Base-by-base conservation (phyloP, 2,888 invertebrate genomes). In the Pristionchus mayeri region DNA sequence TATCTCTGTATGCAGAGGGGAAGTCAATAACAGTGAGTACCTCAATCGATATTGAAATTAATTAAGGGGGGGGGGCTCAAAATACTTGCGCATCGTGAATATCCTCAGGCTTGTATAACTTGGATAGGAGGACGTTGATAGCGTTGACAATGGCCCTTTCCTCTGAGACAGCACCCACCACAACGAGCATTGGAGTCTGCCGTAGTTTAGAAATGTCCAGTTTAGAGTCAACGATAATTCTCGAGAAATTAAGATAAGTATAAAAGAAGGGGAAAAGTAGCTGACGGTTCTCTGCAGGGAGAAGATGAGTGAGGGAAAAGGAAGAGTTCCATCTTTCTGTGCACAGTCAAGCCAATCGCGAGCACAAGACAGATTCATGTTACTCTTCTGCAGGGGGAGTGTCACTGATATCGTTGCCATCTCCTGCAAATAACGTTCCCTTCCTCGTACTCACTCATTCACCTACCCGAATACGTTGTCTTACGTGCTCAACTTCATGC, bases 141-240 rank as follows among this genome's bases (percentile, higher is more conserved):
- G 81, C 81, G 27, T 30, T 6, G 30, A 82, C 48, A 37, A 82
- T 82, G 11, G 81, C 40, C 13, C n/a, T 21, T 63, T 82, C 81
- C 37, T 82, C 81, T 2, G 81, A 48, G 9, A 50, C 63, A 21
- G 81, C 81, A 21, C 81, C 81, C 16, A 82, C 81, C 4, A 82
- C 48, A 27, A 48, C 81, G 16, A 82, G 18, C 81, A 82, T 82
- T n/a, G 81, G 81, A 44, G 81, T 82, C 81, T 82, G 60, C n/a
- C n/a, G n/a, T n/a, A n/a, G n/a, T n/a, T n/a, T n/a, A n/a, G n/a
- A n/a, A 34, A 34, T 9, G 37, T 18, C 7, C 37, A 34, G 30
- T 16, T 67, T 13, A 67, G 30, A 21, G 30, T 11, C 30, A n/a
- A 21, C 30, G 21, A 76, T 18, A 76, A 44, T 11, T 76, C 11